Base-by-base conservation (phyloP, 1,140 invertebrate genomes). In the Drosophila pectinifera region DNA sequence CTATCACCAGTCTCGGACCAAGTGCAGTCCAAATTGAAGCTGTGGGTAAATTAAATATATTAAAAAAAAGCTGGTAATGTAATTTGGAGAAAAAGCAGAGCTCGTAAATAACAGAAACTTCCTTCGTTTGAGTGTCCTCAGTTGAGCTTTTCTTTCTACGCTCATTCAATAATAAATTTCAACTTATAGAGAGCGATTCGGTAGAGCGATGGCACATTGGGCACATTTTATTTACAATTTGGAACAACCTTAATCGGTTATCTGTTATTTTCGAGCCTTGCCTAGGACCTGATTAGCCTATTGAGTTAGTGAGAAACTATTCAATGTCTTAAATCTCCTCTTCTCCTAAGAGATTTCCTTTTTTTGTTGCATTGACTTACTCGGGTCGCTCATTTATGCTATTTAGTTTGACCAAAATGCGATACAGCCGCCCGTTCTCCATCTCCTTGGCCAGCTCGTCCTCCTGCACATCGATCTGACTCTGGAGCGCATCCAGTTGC, bases 1-100 rank as follows among this genome's bases (percentile, higher is more conserved):
- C 98, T 95, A 93, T 99, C 98, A 31, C 98, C 98, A 26, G 98
- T 99, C 93, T 99, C 98, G 45, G 97, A 95, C 98, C 98, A 99
- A 22, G 96, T 95, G 8, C 95, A 95, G 93, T 99, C 98, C 94
- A 98, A 93, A 92, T 97, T 98, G 72, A 98, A 95, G 90, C 97
- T 97, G 34, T 14, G 6, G 5, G 1, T 14, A 2, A 14, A 20
- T 2, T 18, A 34, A 0, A 34, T 20, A 20, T 20, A 34, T 34
- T 20, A 34, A 20, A 34, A 3, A 18, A 49, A 13, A 6, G 5
- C 13, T 49, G 13, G 2, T 28, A 3, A 28, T 24, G 13, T 6
- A 49, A 3, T 6, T 26, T 26, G 16, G 22, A 4, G 10, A 24
- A 6, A 7, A 49, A 18, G 16, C 5, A 2, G 3, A 49, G 14